phyloP scores from a whole-genome alignment of 2,888 invertebrate species.

The Trissoscelio sp. region DNA sequence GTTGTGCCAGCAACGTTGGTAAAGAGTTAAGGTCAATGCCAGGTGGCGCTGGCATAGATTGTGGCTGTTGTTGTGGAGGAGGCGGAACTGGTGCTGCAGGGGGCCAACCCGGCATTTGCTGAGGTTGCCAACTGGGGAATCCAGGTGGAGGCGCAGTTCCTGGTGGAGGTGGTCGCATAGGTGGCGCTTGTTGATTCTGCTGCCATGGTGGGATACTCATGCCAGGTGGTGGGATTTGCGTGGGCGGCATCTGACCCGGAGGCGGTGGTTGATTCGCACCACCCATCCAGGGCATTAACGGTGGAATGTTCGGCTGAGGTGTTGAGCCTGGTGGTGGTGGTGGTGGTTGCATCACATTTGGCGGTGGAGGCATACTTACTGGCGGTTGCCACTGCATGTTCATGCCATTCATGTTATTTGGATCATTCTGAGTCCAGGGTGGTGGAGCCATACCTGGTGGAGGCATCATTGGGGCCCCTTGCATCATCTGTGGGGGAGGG shows the following conservation, averaged over 20 bases:
- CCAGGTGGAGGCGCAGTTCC: conserved; percentile 81
- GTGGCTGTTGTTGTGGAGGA: conserved; percentile 83
- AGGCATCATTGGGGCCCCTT: conserved; percentile 83
- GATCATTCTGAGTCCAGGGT: conserved; percentile 74
- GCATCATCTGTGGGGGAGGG: conserved; percentile 83
- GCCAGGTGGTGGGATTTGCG: conserved; percentile 80
- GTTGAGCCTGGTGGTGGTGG: conserved; percentile 85
- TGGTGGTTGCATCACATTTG: conserved; percentile 84
- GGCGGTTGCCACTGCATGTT: conserved; percentile 84
- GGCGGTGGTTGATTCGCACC: conserved; percentile 83
- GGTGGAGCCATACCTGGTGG: conserved; percentile 85
- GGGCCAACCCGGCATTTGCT: conserved; percentile 80
- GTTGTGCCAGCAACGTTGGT: conserved; percentile 86
- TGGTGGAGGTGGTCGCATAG: conserved; percentile 81
- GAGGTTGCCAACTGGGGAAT: conserved; percentile 69
- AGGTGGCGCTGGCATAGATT: conserved; percentile 81
- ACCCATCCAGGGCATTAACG: conserved; percentile 85
- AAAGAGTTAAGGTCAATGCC: conserved; percentile 85
- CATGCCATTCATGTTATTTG: conserved; percentile 79
- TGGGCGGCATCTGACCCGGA: conserved; percentile 80
- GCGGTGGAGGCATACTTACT: conserved; percentile 84
- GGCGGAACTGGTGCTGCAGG: conserved; percentile 84
- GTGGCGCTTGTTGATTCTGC: conserved; percentile 75
- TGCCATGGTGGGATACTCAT: conserved; percentile 83
- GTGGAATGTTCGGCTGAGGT: conserved; percentile 84